Evolutionary conservation across 2,888 invertebrate species (phyloP).

Genomic region (Flexamia atlantica): DNA sequence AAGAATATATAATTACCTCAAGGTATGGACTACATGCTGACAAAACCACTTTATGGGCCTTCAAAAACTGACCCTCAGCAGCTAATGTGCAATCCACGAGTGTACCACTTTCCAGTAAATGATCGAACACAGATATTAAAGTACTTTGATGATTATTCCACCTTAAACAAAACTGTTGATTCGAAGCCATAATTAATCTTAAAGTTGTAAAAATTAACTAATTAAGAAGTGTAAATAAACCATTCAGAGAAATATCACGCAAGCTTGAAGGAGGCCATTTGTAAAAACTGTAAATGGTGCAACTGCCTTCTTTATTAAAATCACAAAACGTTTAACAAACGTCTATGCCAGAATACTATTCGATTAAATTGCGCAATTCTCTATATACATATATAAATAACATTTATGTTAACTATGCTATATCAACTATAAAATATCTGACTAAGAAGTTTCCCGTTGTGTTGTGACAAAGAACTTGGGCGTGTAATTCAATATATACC

Average conservation of each 20-base stretch:
- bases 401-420: no score
- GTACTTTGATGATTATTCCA: conserved; percentile 98
- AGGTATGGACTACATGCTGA: conserved; percentile 83
- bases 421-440: no score
- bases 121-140: conserved; percentile 94
- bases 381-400: no score
- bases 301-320: not conserved
- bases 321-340: no score
- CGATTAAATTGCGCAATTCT: no score
- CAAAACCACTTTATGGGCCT: conserved; percentile 96
- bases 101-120: conserved; percentile 92
- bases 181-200: conserved; percentile 73
- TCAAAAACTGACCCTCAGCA: conserved; percentile 94
- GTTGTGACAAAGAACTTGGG: no score
- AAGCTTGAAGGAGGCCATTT: conserved; percentile 58
- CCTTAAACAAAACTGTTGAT: conserved; percentile 95
- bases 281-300: conserved; percentile 29
- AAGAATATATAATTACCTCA: conserved; percentile 72
- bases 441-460: no score
- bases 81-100: conserved; percentile 96
- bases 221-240: conserved; percentile 43
- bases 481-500: no score
- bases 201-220: not conserved
- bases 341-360: no score
- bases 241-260: conserved; percentile 31